Evolutionary conservation across 1,140 invertebrate species (phyloP), one percentile per base, ranked within the genome.

Genomic region (Kradibia gibbosae): DNA sequence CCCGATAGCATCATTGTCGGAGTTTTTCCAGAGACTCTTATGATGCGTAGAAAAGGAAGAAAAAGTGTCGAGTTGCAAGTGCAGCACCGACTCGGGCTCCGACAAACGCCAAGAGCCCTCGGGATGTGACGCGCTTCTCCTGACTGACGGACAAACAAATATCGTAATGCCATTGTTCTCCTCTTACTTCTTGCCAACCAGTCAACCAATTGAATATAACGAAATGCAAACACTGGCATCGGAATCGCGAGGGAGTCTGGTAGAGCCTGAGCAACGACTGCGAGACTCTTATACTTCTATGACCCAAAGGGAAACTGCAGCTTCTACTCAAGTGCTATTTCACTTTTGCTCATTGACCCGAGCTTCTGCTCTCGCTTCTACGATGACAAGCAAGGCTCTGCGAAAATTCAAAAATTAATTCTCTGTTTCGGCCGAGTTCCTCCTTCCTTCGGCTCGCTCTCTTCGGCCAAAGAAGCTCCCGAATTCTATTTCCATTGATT

Each of bases 81-180:
- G 77, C 76, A 85, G 83, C 80, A 82, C 78, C 83, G 48, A 25
- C 83, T 73, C 78, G 83, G 85, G 83, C 85, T 85, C 84, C 82
- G 85, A 85, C 83, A 74, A 85, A 78, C 84, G 85, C 60, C 78
- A 85, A 85, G 86, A 84, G 85, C 85, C 86, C 87, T 87, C 84
- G 87, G 86, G 85, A 86, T 82, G 81, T 84, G 84, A 87, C 83
- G 87, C 86, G 80, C 86, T 85, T 67, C 78, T 82, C 84, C 85
- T 85, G 85, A 86, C 87, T 86, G 85, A 84, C 83, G 86, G 84
- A 88, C 88, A 88, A 91, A 90, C 89, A 91, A 90, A 90, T 90
- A 91, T 90, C 87, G 87, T 90, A 90, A 89, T 90, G 86, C 85
- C 88, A 91, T 91, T 91, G 89, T 91, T 90, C 90, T 88, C 83